A percentile compares a stretch with the other conserved stretches of the same genome.
These are phyloP conservation scores for Dynastes tityus DNA, from an alignment of 2,888 invertebrate genomes.

Conservation along the genomic window DNA sequence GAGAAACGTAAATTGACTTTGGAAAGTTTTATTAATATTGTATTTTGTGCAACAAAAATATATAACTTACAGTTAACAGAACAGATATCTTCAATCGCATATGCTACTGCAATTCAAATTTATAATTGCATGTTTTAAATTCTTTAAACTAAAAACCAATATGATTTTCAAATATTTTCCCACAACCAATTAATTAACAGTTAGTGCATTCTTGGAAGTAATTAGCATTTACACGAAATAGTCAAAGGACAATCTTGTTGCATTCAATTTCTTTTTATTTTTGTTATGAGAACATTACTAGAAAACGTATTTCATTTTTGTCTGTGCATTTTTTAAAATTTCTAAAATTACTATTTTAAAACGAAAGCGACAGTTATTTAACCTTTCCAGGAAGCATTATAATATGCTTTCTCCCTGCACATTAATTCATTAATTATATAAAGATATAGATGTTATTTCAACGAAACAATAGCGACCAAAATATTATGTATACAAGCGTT, in stretches of 20 bases:
- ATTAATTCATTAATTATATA: constrained; percentile 1
- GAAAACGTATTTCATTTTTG: not conserved
- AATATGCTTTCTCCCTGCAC: not conserved
- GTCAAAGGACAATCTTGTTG: not conserved
- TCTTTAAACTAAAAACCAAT: not conserved
- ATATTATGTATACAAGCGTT: not conserved
- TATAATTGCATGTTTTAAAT: too few species aligned
- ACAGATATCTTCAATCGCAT: too few species aligned
- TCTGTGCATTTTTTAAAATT: not conserved
- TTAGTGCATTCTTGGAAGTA: not conserved
- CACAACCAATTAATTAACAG: not conserved
- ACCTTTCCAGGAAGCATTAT: not conserved
- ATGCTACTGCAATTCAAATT: too few species aligned
- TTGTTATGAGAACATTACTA: not conserved
- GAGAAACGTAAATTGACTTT: too few species aligned
- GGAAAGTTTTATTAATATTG: too few species aligned
- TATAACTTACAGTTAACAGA: too few species aligned
- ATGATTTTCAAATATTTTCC: not conserved
- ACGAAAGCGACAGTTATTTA: constrained; percentile 10
- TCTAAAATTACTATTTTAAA: not conserved
- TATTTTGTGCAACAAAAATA: too few species aligned
- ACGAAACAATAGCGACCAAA: constrained; percentile 6
- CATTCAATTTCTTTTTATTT: not conserved
- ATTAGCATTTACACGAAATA: constrained; percentile 5
- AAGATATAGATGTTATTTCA: not conserved